Evolutionary conservation across 2,113 vertebrate genomes (phyloP).

Genomic region (Lucifuga dentata): DNA sequence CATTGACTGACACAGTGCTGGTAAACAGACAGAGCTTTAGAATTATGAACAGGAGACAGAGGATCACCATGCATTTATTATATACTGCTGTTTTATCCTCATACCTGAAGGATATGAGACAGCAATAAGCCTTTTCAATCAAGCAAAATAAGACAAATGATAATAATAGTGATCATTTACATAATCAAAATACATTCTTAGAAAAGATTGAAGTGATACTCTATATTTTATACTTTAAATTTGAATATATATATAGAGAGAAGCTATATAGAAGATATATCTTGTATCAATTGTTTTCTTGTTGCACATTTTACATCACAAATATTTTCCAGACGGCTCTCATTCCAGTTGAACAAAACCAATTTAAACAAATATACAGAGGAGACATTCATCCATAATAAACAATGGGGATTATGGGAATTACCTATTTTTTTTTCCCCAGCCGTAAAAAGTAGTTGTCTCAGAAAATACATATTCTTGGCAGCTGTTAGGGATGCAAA

Average conservation of each 20-base stretch:
- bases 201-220: slow-evolving; percentile 74
- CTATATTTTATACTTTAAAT: slow-evolving; percentile 68
- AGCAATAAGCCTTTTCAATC: slow-evolving; percentile 51
- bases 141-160: slow-evolving; percentile 66
- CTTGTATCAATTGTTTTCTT: slow-evolving; percentile 59
- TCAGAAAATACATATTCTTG: slow-evolving; percentile 3
- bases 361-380: slow-evolving; percentile 52
- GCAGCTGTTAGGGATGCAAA: slow-evolving; percentile 39
- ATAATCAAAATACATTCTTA: slow-evolving; percentile 87
- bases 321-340: slow-evolving; percentile 71
- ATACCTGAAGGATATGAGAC: slow-evolving; percentile 62
- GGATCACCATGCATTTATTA: slow-evolving; percentile 80
- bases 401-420: slow-evolving; percentile 25
- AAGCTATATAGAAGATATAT: slow-evolving; percentile 67
- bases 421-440: slow-evolving; percentile 28
- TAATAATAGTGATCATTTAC: slow-evolving; percentile 65
- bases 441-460: slow-evolving; percentile 17
- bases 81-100: slow-evolving; percentile 64
- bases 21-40: slow-evolving; percentile 71
- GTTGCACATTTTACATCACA: slow-evolving; percentile 78
- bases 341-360: slow-evolving; percentile 51
- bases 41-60: slow-evolving; percentile 69
- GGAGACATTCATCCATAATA: slow-evolving; percentile 68
- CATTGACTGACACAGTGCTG: slow-evolving; percentile 78
- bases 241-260: slow-evolving; percentile 69